Conservation (phyloP, 2,113 vertebrate species). For the Ciconia maguari region DNA sequence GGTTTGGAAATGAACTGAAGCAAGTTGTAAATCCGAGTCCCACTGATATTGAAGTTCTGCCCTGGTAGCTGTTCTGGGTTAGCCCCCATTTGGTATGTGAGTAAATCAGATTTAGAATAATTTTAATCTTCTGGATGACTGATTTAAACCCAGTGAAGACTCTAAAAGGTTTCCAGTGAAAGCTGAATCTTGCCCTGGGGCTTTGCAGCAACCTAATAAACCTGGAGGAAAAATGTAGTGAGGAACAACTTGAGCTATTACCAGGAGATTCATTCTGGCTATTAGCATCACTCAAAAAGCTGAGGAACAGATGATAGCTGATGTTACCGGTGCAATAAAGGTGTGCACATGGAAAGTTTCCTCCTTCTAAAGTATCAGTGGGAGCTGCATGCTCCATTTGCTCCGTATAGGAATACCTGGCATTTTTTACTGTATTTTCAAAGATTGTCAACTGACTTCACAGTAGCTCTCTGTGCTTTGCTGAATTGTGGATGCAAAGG, state of each 20-base stretch:
- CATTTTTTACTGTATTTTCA: not conserved
- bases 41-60: not conserved
- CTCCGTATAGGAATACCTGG: not conserved
- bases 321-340: not conserved
- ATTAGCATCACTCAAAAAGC: not conserved
- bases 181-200: not conserved
- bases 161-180: not conserved
- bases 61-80: not conserved
- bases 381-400: not conserved
- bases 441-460: not conserved
- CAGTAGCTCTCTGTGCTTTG: too few relatives aligned
- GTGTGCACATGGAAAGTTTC: rapidly evolving
- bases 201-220: not conserved
- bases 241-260: not conserved
- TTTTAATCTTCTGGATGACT: not conserved
- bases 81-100: not conserved
- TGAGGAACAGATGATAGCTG: not conserved
- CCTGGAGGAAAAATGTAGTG: not conserved
- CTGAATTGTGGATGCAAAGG: not conserved
- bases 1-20: not conserved
- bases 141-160: not conserved
- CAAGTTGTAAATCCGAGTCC: not conserved
- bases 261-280: not conserved
- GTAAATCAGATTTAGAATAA: not conserved
- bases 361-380: not conserved